A percentile compares a stretch with the other conserved stretches of the same genome.
Conservation (phyloP, 2,888 invertebrate genomes). For the Hoplodrina blanda region DNA sequence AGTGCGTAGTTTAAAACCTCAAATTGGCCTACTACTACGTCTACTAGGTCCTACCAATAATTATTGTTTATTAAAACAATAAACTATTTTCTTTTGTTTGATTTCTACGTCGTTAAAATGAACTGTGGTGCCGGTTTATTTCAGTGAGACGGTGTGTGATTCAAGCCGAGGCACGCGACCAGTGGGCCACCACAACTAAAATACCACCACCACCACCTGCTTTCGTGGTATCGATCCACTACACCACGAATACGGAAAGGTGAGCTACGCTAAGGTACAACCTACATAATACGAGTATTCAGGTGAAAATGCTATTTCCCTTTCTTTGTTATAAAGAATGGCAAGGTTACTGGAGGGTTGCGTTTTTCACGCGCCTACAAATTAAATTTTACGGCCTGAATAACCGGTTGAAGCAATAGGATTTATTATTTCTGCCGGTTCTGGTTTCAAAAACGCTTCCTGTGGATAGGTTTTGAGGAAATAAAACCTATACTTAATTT, state of each 20-base stretch:
- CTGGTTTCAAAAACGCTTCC: background rate
- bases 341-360: conserved; percentile 1
- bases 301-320: conserved; percentile 8
- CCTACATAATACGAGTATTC: background rate
- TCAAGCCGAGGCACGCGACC: conserved; percentile 61
- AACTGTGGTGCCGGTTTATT: conserved; percentile 46
- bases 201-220: conserved; percentile 70
- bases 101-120: conserved; percentile 38
- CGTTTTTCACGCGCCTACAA: conserved; percentile 18
- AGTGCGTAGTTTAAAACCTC: background rate
- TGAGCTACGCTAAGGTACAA: conserved; percentile 14
- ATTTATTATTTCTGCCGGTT: background rate
- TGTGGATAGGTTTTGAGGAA: background rate
- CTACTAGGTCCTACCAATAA: too few relatives aligned
- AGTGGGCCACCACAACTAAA: conserved; percentile 63
- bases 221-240: conserved; percentile 75
- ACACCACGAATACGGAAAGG: conserved; percentile 47
- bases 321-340: conserved; percentile 16
- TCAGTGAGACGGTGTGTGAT: conserved; percentile 44
- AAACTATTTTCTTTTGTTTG: conserved; percentile 19
- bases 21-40: too few relatives aligned
- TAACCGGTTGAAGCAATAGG: background rate
- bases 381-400: conserved; percentile 7
- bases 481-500: background rate
- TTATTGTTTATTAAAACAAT: too few relatives aligned